These are phyloP conservation scores for Fukomys damarensis DNA, from an alignment of 2,113 vertebrate genomes.

Conservation along the genomic window DNA sequence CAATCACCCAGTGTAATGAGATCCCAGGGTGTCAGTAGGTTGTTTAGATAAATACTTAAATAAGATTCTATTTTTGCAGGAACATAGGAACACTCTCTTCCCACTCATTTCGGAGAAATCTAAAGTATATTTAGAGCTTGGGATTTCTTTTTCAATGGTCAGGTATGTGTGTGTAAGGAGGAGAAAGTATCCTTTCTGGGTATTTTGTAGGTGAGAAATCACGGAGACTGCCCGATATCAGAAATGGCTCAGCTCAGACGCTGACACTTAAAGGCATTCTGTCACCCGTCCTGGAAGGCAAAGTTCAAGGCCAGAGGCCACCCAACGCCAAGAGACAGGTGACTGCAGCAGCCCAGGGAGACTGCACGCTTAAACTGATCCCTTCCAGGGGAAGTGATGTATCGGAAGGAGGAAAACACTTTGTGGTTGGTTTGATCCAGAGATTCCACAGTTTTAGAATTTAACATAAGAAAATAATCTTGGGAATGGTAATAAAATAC, in stretches of 20 bases:
- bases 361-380: not conserved
- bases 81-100: not conserved
- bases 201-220: not conserved
- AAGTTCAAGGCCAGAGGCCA: not conserved
- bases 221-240: not conserved
- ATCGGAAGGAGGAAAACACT: not conserved
- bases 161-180: not conserved
- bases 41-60: conserved; percentile 19
- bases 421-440: not conserved
- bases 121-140: not conserved
- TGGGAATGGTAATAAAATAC: not conserved
- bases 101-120: not conserved
- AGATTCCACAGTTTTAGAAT: not conserved
- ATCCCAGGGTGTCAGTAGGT: not conserved
- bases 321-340: not conserved
- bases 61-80: not conserved
- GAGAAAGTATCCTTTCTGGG: not conserved
- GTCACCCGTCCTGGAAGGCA: not conserved
- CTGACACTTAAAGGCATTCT: no score
- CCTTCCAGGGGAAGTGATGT: not conserved
- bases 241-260: not conserved
- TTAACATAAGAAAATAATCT: not conserved
- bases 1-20: not conserved
- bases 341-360: not conserved
- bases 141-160: not conserved